These are phyloP conservation scores for Alexandromys oeconomus DNA, from an alignment of 2,797 vertebrate genomes.

Conservation along the genomic window DNA sequence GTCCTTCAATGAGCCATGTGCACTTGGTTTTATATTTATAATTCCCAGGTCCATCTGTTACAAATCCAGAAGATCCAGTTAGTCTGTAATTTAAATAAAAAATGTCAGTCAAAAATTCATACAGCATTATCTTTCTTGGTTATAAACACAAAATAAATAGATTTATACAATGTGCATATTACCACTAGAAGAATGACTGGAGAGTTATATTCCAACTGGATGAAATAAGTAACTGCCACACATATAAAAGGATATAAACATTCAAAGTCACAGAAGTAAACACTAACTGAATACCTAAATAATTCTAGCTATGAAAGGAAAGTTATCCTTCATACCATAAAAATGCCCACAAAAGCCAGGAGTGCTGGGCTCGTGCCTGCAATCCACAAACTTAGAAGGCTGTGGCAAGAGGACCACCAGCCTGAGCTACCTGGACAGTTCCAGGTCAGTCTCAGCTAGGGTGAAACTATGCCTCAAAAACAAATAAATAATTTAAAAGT, in stretches of 20 bases:
- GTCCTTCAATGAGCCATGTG: conserved; percentile 98
- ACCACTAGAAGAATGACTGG: conserved; percentile 6
- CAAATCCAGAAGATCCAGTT: conserved; percentile 94
- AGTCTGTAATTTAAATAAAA: conserved; percentile 88
- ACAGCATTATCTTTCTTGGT: conserved; percentile 47
- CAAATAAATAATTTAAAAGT: background rate
- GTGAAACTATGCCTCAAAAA: background rate
- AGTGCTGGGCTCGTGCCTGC: background rate
- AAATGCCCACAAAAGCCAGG: conserved; percentile 35
- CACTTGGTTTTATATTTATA: conserved; percentile 99
- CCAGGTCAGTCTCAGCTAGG: background rate
- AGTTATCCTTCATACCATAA: conserved; percentile 20
- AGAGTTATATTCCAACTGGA: conserved; percentile 28
- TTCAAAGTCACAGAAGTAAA: conserved; percentile 30
- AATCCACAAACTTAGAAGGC: background rate
- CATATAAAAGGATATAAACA: conserved; percentile 49
- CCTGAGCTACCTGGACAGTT: background rate
- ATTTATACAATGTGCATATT: background rate
- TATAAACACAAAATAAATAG: conserved; percentile 62
- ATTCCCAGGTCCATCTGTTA: conserved; percentile 97
- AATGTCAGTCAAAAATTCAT: conserved; percentile 51
- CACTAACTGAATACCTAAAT: background rate
- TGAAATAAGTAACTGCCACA: conserved; percentile 40
- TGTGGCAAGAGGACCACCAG: background rate
- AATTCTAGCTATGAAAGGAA: conserved; percentile 41